Evolutionary conservation across 2,113 vertebrate species (phyloP), one percentile per base, ranked within the genome.

Genomic region (Protobothrops flavoviridis): DNA sequence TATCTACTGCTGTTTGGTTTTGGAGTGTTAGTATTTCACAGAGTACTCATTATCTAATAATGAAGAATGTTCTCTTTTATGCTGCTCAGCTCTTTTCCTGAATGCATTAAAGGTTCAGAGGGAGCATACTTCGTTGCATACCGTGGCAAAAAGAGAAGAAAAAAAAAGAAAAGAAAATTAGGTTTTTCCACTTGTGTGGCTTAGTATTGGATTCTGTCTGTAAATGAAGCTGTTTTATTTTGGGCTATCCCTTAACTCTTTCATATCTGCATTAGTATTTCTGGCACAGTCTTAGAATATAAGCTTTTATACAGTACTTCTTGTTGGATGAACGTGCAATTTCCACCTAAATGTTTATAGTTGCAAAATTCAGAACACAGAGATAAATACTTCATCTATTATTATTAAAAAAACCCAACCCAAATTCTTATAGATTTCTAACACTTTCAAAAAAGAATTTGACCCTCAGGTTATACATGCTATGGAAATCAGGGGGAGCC

Each of bases 31-130:
- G 93, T 81, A 0, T 94, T 92, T 92, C 64, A 91, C 88, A 92
- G 85, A 87, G 56, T 94, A 90, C 91, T 89, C 90, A 0, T 90
- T 95, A 57, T 90, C 61, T 88, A 93, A 93, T 93, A 93, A 56
- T 93, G 95, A 87, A 81, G 94, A 96, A 53, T 85, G 93, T 55
- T 95, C 92, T 85, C 85, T 91, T 9, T 85, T 90, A 90, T 64
- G 48, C 56, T 64, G 93, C 92, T 90, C 90, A 95, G 94, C 91
- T 95, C 92, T 93, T 93, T 95, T 94, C 90, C 85, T 81, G 94
- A 93, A 94, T 89, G 93, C 85, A 4, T 96, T 94, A 94, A 95
- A 90, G 91, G 90, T 94, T 90, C 93, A 91, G 95, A 95, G 94
- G 91, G 64, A 86, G 87, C 81, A 64, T 74, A 0, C 93, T 88